Evolutionary conservation across 2,888 invertebrate genomes (phyloP), one percentile per base, ranked within the genome.

Genomic region (Trichopria drosophilae): DNA sequence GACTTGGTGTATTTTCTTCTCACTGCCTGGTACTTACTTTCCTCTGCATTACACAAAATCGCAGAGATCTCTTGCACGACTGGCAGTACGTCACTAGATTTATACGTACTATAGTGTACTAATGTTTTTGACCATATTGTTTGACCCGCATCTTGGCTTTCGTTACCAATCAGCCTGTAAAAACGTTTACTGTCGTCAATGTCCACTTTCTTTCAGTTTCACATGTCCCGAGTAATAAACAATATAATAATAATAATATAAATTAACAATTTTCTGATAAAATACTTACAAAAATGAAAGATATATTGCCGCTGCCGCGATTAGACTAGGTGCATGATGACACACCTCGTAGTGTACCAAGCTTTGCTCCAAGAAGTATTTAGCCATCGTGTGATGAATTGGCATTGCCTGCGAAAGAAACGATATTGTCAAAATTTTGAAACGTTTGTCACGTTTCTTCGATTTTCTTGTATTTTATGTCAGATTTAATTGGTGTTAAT

Each of bases 291-390:
- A 79, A 16, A 90, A 78, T 3, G 92, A 83, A 7, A 93, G 79
- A 71, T 87, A 91, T 47, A 90, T 80, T 6, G 92, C 85, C 4
- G 88, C 86, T 6, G 90, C 90, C 31, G 93, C 89, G 49, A 93
- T 80, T 62, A 89, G 81, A 0, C 97, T 97, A 0, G 96, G 94
- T 52, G 82, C 80, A 65, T 87, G 82, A 65, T 86, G 84, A 15
- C 86, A 84, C 80, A 93, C 81, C 10, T 84, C 79, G 70, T 94
- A 92, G 52, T 94, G 89, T 6, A 92, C 76, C 34, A 94, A 78
- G 45, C 87, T 81, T 54, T 94, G 78, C 73, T 98, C 97, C 66
- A 94, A 82, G 50, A 97, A 83, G 73, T 93, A 98, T 77, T 98
- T 96, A 10, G 92, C 90, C 75, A 93, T 78, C 44, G 86, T 84